A percentile compares a stretch with the other conserved stretches of the same genome.
Evolutionary conservation across 2,113 vertebrate genomes (phyloP).

Genomic region (Propithecus coquereli): DNA sequence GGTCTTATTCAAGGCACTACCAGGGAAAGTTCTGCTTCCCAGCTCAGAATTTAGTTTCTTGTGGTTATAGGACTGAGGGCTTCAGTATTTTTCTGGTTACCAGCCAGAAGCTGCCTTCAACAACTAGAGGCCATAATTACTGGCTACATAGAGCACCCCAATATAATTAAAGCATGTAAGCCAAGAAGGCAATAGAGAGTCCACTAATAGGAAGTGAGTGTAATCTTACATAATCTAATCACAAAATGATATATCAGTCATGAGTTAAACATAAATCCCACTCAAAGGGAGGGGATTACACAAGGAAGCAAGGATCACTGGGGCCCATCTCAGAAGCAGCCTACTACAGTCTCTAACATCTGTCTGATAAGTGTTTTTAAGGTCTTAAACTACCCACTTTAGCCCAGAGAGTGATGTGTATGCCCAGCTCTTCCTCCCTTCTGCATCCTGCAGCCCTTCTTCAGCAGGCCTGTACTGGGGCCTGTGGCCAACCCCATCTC

Average conservation of each 20-base stretch:
- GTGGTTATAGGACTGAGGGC: neutral
- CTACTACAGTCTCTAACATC: neutral
- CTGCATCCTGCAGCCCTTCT: neutral
- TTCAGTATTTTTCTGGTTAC: neutral
- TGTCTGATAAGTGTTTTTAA: neutral
- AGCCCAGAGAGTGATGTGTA: too few relatives aligned
- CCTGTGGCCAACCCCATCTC: neutral
- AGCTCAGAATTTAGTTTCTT: neutral
- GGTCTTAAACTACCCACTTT: neutral
- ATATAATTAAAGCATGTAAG: neutral
- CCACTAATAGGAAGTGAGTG: neutral
- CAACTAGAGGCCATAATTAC: neutral
- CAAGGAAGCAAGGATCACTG: neutral
- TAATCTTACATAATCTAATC: neutral
- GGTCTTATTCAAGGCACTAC: neutral
- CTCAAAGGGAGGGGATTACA: neutral
- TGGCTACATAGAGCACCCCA: neutral
- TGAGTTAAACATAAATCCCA: neutral
- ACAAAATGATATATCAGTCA: neutral
- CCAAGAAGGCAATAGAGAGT: neutral
- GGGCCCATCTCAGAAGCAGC: neutral
- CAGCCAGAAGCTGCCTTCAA: neutral
- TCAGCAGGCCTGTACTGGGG: neutral
- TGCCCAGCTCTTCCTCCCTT: neutral
- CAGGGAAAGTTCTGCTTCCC: neutral